Evolutionary conservation across 2,113 vertebrate species (phyloP).

Genomic region (Fulica atra): DNA sequence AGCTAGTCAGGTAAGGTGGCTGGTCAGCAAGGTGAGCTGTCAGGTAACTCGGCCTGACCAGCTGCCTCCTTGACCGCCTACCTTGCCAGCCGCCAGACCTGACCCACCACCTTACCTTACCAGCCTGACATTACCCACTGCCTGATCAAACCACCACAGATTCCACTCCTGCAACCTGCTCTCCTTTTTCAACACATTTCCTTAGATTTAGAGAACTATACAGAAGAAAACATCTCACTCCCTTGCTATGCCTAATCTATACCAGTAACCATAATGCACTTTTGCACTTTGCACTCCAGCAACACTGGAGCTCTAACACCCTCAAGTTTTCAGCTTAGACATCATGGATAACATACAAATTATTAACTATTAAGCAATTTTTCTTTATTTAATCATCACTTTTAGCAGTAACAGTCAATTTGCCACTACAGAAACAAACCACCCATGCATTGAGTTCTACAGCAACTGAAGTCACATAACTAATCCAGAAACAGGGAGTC

Average conservation of each 20-base stretch:
- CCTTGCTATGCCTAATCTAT: neutral
- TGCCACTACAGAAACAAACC: neutral
- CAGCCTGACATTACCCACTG: too few species aligned
- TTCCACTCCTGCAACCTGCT: neutral
- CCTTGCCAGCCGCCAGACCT: too few species aligned
- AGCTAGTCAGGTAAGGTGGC: too few species aligned
- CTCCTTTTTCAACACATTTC: neutral
- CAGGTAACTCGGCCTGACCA: too few species aligned
- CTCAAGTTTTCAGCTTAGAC: neutral
- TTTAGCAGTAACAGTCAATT: neutral
- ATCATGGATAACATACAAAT: neutral
- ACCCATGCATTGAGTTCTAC: neutral
- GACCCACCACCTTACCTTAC: too few species aligned
- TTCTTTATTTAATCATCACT: neutral
- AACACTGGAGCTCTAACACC: neutral
- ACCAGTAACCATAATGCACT: neutral
- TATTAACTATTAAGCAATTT: neutral
- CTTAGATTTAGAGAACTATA: neutral
- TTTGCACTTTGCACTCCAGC: neutral
- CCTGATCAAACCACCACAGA: neutral
- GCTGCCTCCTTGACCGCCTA: too few species aligned
- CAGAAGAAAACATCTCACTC: neutral
- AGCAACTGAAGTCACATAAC: neutral
- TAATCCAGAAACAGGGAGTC: neutral
- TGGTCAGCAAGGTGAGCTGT: too few species aligned